Evolutionary conservation across 2,113 vertebrate genomes (phyloP).

Genomic region (Martes martes): DNA sequence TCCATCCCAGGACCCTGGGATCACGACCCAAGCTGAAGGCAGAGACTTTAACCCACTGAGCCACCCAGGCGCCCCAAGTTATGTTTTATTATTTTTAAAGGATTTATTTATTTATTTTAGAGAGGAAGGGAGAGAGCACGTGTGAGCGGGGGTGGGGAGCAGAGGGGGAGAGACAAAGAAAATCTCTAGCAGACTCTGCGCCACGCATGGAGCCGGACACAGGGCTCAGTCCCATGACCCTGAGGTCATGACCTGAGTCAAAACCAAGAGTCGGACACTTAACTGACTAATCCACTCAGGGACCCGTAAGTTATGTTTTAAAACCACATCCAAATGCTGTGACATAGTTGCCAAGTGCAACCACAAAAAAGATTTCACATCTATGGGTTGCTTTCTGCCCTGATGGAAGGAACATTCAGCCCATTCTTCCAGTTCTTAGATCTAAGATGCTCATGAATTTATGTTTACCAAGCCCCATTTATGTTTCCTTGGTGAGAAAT

Average conservation of each 20-base stretch:
- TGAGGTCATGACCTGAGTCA: background rate
- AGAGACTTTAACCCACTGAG: too few species aligned
- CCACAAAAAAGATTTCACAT: background rate
- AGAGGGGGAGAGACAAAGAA: background rate
- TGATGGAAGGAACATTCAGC: background rate
- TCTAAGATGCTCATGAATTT: background rate
- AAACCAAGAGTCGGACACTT: background rate
- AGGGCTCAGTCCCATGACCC: background rate
- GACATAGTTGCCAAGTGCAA: background rate
- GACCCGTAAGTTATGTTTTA: background rate
- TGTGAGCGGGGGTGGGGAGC: background rate
- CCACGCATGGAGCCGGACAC: background rate
- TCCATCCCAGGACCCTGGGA: too few species aligned
- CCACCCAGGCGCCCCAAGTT: too few species aligned
- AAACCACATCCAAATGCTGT: background rate
- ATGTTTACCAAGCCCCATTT: background rate
- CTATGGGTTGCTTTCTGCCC: background rate
- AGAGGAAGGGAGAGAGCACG: background rate
- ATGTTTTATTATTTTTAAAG: background rate
- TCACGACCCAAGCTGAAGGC: too few species aligned
- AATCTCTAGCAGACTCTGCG: background rate
- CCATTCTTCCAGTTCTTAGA: background rate
- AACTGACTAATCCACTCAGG: background rate
- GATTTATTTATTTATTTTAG: background rate
- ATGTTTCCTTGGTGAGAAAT: background rate